Base-by-base conservation (phyloP, 2,113 vertebrate species). In the Capreolus pygargus region DNA sequence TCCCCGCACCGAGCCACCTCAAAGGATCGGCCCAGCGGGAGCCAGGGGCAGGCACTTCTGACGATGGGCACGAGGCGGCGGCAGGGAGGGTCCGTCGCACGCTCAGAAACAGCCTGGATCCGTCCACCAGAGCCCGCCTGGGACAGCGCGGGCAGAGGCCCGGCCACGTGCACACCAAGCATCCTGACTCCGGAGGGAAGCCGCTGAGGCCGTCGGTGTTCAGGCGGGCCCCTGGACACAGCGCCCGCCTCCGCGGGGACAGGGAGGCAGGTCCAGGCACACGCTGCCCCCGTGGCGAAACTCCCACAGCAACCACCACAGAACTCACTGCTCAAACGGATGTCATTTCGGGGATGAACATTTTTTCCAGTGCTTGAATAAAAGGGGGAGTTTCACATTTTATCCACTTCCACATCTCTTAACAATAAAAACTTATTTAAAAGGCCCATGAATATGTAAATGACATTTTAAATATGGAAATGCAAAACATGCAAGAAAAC, bases 381-480 rank as follows among this genome's bases (percentile, higher is more conserved):
- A 97, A 93, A 98, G 95, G 79, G 57, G 94, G 97, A 98, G 91
- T 91, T 96, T 97, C 79, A 92, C 57, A 94, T 95, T 95, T 95
- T 89, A 98, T 93, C 64, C 89, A 98, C 97, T 98, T 98, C 97
- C 97, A 97, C 96, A 89, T 98, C 43, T 79, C 95, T 94, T 98
- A 98, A 98, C 93, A 98, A 96, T 94, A 97, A 98, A 98, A 99
- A 98, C 60, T 98, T 98, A 97, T 98, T 98, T 97, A 94, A 97
- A 97, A 97, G 88, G 85, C 1, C 97, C 87, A 98, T 98, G 98
- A 99, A 99, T 99, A 99, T 98, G 96, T 95, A 98, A 98, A 98
- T 94, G n/a, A 9, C 45, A 47, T 96, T 98, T 99, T 98, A 98
- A 98, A 98, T 97, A 99, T 98, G 98, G 98, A 98, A 96, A 97